phyloP scores from a whole-genome alignment of 2,797 vertebrate genomes.

The Pseudochaenichthys georgianus region DNA sequence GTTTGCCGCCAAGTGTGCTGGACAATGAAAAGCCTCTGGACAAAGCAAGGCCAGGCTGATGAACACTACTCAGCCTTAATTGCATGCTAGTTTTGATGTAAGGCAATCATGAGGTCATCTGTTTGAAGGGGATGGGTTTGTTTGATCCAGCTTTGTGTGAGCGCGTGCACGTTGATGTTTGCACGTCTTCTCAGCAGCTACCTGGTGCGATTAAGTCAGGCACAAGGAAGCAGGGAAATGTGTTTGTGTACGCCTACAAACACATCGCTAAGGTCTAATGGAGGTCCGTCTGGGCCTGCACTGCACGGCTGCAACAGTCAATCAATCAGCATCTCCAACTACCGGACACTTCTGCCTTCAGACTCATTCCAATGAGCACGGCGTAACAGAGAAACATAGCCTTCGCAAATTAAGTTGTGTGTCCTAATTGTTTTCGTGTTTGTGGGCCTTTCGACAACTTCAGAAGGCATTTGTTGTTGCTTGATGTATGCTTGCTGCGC shows the following conservation, averaged over 20 bases:
- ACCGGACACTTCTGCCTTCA: slow-evolving; percentile 76
- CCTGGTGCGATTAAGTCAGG: slow-evolving; percentile 72
- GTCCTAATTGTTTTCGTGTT: slow-evolving; percentile 86
- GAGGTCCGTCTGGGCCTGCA: slow-evolving; percentile 68
- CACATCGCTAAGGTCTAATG: slow-evolving; percentile 68
- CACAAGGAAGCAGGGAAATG: slow-evolving; percentile 57
- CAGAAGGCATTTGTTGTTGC: slow-evolving; percentile 84
- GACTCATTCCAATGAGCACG: slow-evolving; percentile 84
- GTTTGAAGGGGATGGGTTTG: slow-evolving; percentile 82
- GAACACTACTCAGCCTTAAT: slow-evolving; percentile 81
- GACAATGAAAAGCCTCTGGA: slow-evolving; percentile 83
- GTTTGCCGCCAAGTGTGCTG: slow-evolving; percentile 76
- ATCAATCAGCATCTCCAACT: slow-evolving; percentile 80
- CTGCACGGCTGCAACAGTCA: slow-evolving; percentile 70
- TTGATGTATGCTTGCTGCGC: slow-evolving; percentile 83
- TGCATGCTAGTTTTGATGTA: slow-evolving; percentile 84
- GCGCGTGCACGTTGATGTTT: slow-evolving; percentile 54
- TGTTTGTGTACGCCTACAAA: slow-evolving; percentile 53
- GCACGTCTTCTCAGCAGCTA: slow-evolving; percentile 68
- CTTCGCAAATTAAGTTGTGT: slow-evolving; percentile 83
- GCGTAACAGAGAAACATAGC: slow-evolving; percentile 76
- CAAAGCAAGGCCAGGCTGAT: slow-evolving; percentile 74
- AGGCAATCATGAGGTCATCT: slow-evolving; percentile 83
- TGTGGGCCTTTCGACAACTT: slow-evolving; percentile 80
- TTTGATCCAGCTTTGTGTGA: slow-evolving; percentile 79